Evolutionary conservation across 37 sponge, comb jelly and placozoan genomes (phyloP), one percentile per base, ranked within the genome.

Genomic region (Amphimedon queenslandica): DNA sequence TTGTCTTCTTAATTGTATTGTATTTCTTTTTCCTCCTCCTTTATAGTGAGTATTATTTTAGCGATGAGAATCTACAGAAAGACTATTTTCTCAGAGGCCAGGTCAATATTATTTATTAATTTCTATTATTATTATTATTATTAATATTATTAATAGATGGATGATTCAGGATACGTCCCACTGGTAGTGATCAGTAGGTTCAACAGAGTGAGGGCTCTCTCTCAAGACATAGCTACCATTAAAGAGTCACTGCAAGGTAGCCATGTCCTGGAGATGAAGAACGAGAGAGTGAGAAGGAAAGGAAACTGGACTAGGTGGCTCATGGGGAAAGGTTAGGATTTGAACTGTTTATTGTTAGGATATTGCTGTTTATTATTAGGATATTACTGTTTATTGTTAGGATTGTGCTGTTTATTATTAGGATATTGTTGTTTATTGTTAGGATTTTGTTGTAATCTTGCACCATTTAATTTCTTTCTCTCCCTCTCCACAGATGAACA

Each of bases 41-140:
- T 4, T 78, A 27, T 70, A 99, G 96, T 27, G 93, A 95, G 37
- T 99, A 99, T 63, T 99, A 95, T 68, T 95, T 99, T 85, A 96
- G 96, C 60, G 85, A 90, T 39, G 91, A 95, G 40, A 99, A 99
- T 61, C 76, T 99, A 13, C 80, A 85, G 33, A 93, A 93, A 58
- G 99, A 99, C 65, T 86, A 93, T 43, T 96, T 84, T 37, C 75
- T 96, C 18, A 64, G 97, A 30, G 60, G 84, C 66, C 93, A 94
- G 95, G 95, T 94, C 23, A 37, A 84, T 39, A 31, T 20, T 51
- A 13, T 10, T 0, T 28, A 42, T 4, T 74, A 21, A n/a, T 34
- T 18, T 73, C 28, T 34, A 38, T 6, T 18, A 11, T 6, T 67
- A 10, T 67, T 67, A 23, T 33, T n/a, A 31, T 8, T 67, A 27